These are phyloP conservation scores for Cheilosia variabilis DNA, from an alignment of 2,888 invertebrate genomes.

Conservation along the genomic window DNA sequence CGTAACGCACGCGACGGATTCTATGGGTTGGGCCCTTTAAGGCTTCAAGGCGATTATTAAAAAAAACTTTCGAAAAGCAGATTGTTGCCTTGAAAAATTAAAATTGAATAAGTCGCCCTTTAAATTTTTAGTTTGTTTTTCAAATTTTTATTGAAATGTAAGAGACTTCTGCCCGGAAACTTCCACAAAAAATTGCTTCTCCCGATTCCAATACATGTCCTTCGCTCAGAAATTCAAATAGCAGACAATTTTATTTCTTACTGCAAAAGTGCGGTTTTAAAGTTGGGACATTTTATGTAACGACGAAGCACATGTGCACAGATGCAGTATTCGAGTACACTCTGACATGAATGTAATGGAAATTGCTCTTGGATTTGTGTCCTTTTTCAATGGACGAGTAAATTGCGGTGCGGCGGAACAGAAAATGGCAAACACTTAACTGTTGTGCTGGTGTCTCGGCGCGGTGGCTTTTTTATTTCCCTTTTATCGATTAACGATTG, in stretches of 20 bases:
- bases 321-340: not conserved
- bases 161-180: too few species aligned
- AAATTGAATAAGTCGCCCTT: too few species aligned
- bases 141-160: too few species aligned
- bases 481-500: slow-evolving; percentile 38
- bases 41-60: too few species aligned
- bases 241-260: not conserved
- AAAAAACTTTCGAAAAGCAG: too few species aligned
- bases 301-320: slow-evolving; percentile 26
- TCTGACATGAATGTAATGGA: slow-evolving; percentile 1
- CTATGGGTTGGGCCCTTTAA: too few species aligned
- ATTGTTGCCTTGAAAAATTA: too few species aligned
- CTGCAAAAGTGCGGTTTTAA: not conserved
- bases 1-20: too few species aligned
- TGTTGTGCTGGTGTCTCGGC: slow-evolving; percentile 4
- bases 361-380: not conserved
- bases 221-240: too few species aligned
- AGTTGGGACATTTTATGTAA: not conserved
- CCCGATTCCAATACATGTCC: too few species aligned
- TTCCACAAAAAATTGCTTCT: too few species aligned
- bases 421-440: slow-evolving; percentile 5
- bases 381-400: not conserved
- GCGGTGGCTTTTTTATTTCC: not conserved
- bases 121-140: too few species aligned
- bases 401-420: slow-evolving; percentile 1